These are phyloP conservation scores for Callipepla squamata DNA, from an alignment of 2,113 vertebrate species.

Conservation along the genomic window DNA sequence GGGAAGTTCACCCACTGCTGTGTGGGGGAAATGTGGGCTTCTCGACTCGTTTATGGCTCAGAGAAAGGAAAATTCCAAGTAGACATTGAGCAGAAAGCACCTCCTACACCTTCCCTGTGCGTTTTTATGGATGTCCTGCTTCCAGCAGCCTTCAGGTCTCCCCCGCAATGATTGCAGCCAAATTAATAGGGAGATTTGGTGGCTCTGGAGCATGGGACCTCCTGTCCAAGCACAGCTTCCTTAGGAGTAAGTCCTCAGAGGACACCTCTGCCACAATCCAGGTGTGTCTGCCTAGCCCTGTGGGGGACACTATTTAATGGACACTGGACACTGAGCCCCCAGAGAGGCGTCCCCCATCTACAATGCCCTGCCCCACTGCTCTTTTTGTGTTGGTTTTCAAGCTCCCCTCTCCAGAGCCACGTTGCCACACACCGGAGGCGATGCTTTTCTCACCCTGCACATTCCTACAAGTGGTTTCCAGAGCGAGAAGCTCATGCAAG, in stretches of 20 bases:
- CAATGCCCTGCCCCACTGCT: neutral
- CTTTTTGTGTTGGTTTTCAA: neutral
- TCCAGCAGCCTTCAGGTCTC: neutral
- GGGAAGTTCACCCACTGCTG: neutral
- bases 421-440: neutral
- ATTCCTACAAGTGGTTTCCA: neutral
- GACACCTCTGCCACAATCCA: neutral
- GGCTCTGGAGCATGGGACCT: accelerated
- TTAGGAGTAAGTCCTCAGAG: neutral
- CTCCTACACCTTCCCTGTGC: neutral
- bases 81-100: neutral
- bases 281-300: neutral
- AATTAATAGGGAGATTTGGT: neutral
- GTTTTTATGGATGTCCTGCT: neutral
- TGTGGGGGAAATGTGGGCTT: neutral
- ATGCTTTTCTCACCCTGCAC: neutral
- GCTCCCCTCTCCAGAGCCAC: neutral
- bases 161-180: neutral
- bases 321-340: neutral
- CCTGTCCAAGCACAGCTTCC: neutral
- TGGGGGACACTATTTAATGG: neutral
- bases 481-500: accelerated
- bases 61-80: constrained; percentile 16
- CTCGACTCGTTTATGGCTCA: neutral
- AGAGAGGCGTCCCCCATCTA: accelerated